Percentiles rank a stretch among this genome's conserved stretches.
Conservation (phyloP, 2,113 vertebrate genomes). For the Romanogobio albipinnatus region DNA sequence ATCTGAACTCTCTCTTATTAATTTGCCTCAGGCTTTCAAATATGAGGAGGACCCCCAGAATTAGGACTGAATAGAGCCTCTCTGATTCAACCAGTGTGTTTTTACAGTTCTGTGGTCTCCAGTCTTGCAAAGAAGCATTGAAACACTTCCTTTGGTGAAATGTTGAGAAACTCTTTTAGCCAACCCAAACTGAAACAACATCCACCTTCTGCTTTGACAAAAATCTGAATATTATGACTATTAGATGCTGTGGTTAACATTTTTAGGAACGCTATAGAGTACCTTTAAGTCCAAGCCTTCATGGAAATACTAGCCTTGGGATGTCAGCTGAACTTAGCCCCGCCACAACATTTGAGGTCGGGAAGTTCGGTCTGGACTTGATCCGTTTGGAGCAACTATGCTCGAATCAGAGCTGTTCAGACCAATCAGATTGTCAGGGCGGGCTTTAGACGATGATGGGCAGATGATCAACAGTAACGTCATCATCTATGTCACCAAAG, state of each 20-base stretch:
- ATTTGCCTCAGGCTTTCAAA: not conserved
- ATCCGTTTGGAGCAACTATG: too few species aligned
- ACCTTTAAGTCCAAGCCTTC: not conserved
- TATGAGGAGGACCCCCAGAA: not conserved
- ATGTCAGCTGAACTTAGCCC: too few species aligned
- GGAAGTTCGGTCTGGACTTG: too few species aligned
- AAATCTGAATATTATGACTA: not conserved
- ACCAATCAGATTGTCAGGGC: too few species aligned
- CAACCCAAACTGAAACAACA: conserved; percentile 15
- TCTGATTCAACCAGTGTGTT: not conserved
- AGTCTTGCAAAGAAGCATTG: conserved; percentile 27
- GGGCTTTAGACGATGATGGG: too few species aligned
- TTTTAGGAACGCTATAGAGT: not conserved
- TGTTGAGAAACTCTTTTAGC: conserved; percentile 34
- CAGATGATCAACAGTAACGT: too few species aligned
- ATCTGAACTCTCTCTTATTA: not conserved
- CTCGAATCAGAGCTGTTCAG: too few species aligned
- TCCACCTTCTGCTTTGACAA: not conserved
- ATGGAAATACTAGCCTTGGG: not conserved
- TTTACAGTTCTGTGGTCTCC: conserved; percentile 34
- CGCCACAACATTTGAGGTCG: too few species aligned
- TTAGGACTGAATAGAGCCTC: not conserved
- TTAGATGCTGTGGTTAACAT: not conserved
- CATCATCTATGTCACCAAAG: too few species aligned
- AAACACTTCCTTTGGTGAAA: conserved; percentile 43